Percentiles rank a stretch among this genome's conserved stretches.
These are phyloP conservation scores for Spilarctia lutea DNA, from an alignment of 2,888 invertebrate species.

Conservation along the genomic window DNA sequence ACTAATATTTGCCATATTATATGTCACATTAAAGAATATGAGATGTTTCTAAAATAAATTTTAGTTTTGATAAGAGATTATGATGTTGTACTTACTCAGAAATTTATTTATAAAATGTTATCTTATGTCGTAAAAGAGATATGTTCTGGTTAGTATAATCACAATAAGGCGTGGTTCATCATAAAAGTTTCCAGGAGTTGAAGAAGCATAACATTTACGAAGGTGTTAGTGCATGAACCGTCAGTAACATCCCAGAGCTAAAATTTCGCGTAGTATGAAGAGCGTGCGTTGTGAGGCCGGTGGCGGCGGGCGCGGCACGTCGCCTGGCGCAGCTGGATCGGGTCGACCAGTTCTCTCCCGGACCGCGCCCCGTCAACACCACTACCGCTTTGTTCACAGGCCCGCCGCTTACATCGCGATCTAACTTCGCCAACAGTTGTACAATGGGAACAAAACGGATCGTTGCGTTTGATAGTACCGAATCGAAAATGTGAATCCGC, in stretches of 20 bases:
- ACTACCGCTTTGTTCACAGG: constrained; percentile 28
- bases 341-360: constrained; percentile 65
- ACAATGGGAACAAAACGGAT: constrained; percentile 66
- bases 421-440: constrained; percentile 61
- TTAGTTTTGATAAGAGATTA: neutral
- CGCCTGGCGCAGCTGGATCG: constrained; percentile 53
- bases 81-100: neutral
- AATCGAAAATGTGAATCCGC: constrained; percentile 64
- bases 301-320: constrained; percentile 53
- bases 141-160: neutral
- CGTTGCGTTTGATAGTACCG: constrained; percentile 59
- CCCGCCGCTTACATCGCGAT: constrained; percentile 42
- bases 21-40: neutral
- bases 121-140: neutral
- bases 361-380: constrained; percentile 54
- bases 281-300: constrained; percentile 36
- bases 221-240: constrained; percentile 50
- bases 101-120: neutral
- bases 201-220: constrained; percentile 33
- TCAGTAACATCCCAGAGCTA: constrained; percentile 57
- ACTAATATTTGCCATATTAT: neutral
- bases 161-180: neutral
- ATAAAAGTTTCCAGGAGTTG: neutral
- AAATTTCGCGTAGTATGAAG: constrained; percentile 49
- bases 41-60: neutral